phyloP scores from a whole-genome alignment of 2,797 vertebrate species.

The Alouatta caraya region DNA sequence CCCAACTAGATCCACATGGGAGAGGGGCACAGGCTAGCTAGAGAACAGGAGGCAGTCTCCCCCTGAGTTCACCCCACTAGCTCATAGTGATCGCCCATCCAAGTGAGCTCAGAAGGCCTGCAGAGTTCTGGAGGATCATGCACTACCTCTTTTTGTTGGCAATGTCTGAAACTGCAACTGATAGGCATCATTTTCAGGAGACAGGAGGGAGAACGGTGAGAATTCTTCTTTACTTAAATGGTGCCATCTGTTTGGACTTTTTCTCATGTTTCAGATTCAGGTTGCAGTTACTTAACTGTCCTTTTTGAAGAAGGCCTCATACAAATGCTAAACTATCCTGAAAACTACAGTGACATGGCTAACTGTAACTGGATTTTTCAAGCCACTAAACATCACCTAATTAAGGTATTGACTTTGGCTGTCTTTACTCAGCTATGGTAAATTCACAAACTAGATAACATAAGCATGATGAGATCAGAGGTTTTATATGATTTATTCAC shows the following conservation, averaged over 20 bases:
- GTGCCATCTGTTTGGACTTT: background rate
- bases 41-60: background rate
- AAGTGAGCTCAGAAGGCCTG: background rate
- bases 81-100: background rate
- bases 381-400: conserved; percentile 83
- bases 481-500: background rate
- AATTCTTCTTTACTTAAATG: background rate
- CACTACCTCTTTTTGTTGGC: background rate
- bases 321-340: conserved; percentile 86
- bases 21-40: no score
- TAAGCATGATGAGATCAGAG: background rate
- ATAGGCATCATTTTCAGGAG: background rate
- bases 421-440: background rate
- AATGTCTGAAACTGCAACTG: background rate
- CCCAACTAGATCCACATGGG: background rate
- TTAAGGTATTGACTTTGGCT: conserved; percentile 85
- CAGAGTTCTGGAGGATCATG: background rate
- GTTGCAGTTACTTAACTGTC: conserved; percentile 85
- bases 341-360: conserved; percentile 84
- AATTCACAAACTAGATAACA: background rate
- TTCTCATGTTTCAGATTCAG: conserved; percentile 77
- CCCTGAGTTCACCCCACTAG: background rate
- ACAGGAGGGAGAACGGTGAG: background rate
- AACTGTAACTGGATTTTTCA: conserved; percentile 88
- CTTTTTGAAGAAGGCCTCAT: conserved; percentile 85